These are phyloP conservation scores for Sebastes jordani DNA, from an alignment of 2,797 vertebrate species.

Conservation along the genomic window DNA sequence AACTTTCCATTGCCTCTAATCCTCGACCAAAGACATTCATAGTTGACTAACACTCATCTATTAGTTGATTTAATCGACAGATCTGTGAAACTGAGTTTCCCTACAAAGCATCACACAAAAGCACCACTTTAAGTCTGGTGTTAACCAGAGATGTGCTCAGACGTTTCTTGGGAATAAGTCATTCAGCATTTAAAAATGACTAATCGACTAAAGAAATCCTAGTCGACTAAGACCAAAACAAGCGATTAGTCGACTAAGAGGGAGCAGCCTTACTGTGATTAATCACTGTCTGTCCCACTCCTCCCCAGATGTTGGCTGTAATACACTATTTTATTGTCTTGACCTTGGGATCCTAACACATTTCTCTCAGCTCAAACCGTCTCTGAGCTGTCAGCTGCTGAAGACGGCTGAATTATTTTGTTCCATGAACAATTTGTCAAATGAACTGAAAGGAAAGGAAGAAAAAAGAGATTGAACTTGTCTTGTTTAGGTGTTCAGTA, in stretches of 20 bases:
- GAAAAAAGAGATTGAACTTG: neutral
- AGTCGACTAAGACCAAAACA: no score
- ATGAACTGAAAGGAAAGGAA: neutral
- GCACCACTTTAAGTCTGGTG: no score
- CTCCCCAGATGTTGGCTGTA: neutral
- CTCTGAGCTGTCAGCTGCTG: neutral
- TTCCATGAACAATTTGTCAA: neutral
- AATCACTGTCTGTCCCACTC: neutral
- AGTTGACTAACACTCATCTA: no score
- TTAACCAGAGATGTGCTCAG: no score
- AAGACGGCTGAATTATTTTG: neutral
- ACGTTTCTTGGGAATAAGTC: no score
- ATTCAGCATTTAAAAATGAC: no score
- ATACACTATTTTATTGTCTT: neutral
- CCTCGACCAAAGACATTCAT: no score
- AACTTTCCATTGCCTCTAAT: neutral
- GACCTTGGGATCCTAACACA: neutral
- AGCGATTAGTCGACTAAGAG: no score
- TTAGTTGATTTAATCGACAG: no score
- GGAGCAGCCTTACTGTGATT: neutral
- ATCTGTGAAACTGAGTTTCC: no score
- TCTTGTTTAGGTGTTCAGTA: neutral
- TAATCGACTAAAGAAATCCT: no score
- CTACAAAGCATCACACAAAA: no score
- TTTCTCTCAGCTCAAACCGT: neutral